Evolutionary conservation across 2,797 vertebrate species (phyloP).

Genomic region (Rhincodon typus): DNA sequence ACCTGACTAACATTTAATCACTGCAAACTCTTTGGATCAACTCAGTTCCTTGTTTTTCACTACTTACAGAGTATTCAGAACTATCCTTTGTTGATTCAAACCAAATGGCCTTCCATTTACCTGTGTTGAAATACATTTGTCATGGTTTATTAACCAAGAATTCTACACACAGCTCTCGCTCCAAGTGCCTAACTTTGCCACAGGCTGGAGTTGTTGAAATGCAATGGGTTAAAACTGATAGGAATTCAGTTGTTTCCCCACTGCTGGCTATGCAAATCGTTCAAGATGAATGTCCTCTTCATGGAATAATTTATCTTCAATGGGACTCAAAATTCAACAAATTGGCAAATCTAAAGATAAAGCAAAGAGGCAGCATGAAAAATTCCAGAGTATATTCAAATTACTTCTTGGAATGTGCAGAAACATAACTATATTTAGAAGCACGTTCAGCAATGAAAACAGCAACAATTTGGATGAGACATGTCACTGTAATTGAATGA

Average conservation of each 20-base stretch:
- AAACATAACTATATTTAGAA: neutral
- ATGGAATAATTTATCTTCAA: neutral
- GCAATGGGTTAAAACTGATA: neutral
- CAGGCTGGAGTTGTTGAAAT: neutral
- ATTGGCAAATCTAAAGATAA: slow-evolving; percentile 3
- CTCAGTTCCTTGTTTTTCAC: neutral
- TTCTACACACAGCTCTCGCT: neutral
- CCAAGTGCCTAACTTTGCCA: neutral
- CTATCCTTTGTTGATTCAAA: neutral
- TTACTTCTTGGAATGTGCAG: neutral
- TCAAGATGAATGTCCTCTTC: neutral
- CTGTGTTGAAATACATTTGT: neutral
- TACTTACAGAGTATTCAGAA: neutral
- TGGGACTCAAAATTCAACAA: neutral
- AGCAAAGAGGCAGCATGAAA: neutral
- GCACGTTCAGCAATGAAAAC: neutral
- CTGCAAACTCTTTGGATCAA: neutral
- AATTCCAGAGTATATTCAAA: neutral
- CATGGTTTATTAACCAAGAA: neutral
- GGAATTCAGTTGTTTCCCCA: neutral
- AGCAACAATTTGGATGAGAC: neutral
- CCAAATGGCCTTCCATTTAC: neutral
- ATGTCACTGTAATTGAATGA: neutral
- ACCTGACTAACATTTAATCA: neutral
- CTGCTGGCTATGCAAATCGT: neutral